Percentiles rank a stretch among this genome's conserved stretches.
These are phyloP conservation scores for Esox niger DNA, from an alignment of 2,113 vertebrate genomes.

Conservation along the genomic window DNA sequence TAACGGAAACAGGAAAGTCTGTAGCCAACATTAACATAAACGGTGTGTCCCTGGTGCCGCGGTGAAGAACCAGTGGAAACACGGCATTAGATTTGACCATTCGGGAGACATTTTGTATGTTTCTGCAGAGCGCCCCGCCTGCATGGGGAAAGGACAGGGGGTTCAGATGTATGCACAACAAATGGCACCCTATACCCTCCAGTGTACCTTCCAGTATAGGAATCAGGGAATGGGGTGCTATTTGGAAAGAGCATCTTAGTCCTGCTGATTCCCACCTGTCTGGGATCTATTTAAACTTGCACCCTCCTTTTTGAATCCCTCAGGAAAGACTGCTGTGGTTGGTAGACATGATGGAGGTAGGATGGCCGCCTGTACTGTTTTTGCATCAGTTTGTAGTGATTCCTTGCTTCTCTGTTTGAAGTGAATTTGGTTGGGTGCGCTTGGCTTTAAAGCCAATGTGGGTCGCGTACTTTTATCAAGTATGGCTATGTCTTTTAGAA, in stretches of 20 bases:
- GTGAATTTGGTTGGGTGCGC: not conserved
- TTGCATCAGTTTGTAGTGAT: not conserved
- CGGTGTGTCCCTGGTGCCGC: no score
- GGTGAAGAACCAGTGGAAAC: no score
- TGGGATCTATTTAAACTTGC: not conserved
- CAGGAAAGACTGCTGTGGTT: constrained; percentile 97
- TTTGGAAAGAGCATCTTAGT: not conserved
- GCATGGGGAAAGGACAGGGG: not conserved
- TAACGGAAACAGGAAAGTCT: no score
- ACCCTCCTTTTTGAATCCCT: constrained; percentile 26
- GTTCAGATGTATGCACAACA: no score
- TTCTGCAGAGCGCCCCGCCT: no score
- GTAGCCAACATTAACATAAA: no score
- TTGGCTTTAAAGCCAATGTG: no score
- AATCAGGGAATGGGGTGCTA: no score
- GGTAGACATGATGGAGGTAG: constrained; percentile 99
- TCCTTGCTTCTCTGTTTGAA: not conserved
- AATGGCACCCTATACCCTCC: no score
- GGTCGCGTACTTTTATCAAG: no score
- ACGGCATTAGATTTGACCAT: no score
- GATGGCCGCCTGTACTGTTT: constrained; percentile 42
- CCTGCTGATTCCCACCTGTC: constrained; percentile 19
- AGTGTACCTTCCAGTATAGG: no score
- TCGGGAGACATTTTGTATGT: not conserved
- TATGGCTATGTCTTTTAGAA: not conserved